Conservation (phyloP, 2,888 invertebrate genomes). For the Auanema sp. region DNA sequence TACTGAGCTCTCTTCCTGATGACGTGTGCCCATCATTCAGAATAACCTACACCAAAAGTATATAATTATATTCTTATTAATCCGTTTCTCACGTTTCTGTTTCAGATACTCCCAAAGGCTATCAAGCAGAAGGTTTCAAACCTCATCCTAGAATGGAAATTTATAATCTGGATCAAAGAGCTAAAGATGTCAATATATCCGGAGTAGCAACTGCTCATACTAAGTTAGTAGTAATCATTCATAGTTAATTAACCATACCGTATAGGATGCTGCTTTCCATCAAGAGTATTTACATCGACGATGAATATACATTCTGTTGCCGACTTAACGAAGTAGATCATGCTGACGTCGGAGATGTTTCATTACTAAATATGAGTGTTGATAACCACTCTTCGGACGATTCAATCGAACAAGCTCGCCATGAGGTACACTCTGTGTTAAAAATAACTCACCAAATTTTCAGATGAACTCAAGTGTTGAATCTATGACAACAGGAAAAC, state of each 20-base stretch:
- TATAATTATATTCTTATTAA: neutral
- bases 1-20: constrained; percentile 13
- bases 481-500: no score
- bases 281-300: constrained; percentile 13
- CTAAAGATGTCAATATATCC: neutral
- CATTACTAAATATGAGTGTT: no score
- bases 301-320: neutral
- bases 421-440: no score
- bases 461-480: no score
- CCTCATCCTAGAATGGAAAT: neutral
- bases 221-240: no score
- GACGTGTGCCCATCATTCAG: constrained; percentile 20
- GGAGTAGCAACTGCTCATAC: constrained; percentile 7
- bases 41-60: constrained; percentile 13
- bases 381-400: no score
- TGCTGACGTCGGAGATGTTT: no score
- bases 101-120: constrained; percentile 9
- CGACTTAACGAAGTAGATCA: constrained; percentile 1
- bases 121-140: constrained; percentile 9
- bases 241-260: no score
- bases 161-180: constrained; percentile 9
- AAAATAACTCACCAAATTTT: no score
- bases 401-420: no score
- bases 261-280: neutral
- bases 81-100: neutral